Base-by-base conservation (phyloP, 2,113 vertebrate genomes). In the Clarias magur region DNA sequence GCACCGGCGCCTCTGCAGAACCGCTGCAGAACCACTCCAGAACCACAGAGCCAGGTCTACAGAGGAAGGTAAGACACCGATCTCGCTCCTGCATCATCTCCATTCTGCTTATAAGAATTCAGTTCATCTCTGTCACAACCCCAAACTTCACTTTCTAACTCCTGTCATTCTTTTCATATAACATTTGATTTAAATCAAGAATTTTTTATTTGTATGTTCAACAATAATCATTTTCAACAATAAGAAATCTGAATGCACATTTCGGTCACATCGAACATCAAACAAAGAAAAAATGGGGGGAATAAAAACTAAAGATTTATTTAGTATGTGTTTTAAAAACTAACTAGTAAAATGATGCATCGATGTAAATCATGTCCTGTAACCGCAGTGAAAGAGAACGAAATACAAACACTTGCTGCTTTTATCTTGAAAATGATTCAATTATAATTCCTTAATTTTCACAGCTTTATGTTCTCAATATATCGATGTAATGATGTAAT, bases 51-150 rank as follows among this genome's bases (percentile, higher is more conserved):
- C 80, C 53, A 48, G 86, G 53, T 85, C 80, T 60, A 27, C 88
- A 68, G 86, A 16, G 81, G 3, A 53, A 88, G 91, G 91, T 91
- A 89, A 90, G 88, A 59, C 53, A 21, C 42, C 34, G 15, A 19
- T 62, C 42, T 81, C 9, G 27, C 25, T 65, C 60, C 75, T 30
- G 25, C 75, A 17, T 76, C 73, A 54, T n/a, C 73, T 76, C 21
- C 11, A 53, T 76, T 53, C 73, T n/a, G 2, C 11, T 76, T 15
- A 38, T 38, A 25, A 15, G 25, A 48, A 11, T 76, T 34, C 5
- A 48, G 48, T 15, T 3, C 0, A 25, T 48, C 42, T 54, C 73
- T n/a, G 11, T 53, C 21, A 13, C 21, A 16, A n/a, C 3, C 73
- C 42, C 73, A 53, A 54, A 76, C 42, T n/a, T n/a, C 6, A 25